These are phyloP conservation scores for Apeira syringaria DNA, from an alignment of 2,888 invertebrate species.

Conservation along the genomic window DNA sequence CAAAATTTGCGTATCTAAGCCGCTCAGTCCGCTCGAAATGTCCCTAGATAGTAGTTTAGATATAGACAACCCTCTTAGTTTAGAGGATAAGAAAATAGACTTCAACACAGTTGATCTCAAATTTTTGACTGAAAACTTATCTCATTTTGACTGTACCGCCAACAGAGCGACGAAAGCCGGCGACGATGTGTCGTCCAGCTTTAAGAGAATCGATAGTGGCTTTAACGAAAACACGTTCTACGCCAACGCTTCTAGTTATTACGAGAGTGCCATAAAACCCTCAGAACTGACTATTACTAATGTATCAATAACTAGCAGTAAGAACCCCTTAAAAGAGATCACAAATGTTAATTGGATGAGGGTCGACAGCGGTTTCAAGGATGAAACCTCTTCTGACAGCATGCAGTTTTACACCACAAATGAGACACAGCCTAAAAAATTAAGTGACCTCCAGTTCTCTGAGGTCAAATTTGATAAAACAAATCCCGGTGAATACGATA, in stretches of 20 bases:
- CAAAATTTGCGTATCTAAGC: slow-evolving; percentile 61
- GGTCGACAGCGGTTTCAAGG: slow-evolving; percentile 76
- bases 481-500: slow-evolving; percentile 60
- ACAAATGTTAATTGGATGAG: slow-evolving; percentile 77
- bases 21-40: slow-evolving; percentile 60
- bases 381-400: slow-evolving; percentile 68
- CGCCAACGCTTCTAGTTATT: slow-evolving; percentile 71
- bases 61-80: slow-evolving; percentile 57
- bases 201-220: slow-evolving; percentile 72
- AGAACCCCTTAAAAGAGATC: slow-evolving; percentile 65
- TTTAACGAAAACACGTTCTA: slow-evolving; percentile 74
- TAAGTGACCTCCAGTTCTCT: slow-evolving; percentile 49
- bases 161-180: slow-evolving; percentile 47
- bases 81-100: slow-evolving; percentile 73
- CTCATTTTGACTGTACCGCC: slow-evolving; percentile 53
- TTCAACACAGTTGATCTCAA: slow-evolving; percentile 77
- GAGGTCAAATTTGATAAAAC: slow-evolving; percentile 64
- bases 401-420: slow-evolving; percentile 57
- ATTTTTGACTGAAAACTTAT: slow-evolving; percentile 69
- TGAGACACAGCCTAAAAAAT: slow-evolving; percentile 48
- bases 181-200: slow-evolving; percentile 57
- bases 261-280: slow-evolving; percentile 79
- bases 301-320: slow-evolving; percentile 45
- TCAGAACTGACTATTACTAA: slow-evolving; percentile 73
- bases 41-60: slow-evolving; percentile 72